Evolutionary conservation across 2,113 vertebrate genomes (phyloP), one percentile per base, ranked within the genome.

Genomic region (Hippocampus guttulatus): DNA sequence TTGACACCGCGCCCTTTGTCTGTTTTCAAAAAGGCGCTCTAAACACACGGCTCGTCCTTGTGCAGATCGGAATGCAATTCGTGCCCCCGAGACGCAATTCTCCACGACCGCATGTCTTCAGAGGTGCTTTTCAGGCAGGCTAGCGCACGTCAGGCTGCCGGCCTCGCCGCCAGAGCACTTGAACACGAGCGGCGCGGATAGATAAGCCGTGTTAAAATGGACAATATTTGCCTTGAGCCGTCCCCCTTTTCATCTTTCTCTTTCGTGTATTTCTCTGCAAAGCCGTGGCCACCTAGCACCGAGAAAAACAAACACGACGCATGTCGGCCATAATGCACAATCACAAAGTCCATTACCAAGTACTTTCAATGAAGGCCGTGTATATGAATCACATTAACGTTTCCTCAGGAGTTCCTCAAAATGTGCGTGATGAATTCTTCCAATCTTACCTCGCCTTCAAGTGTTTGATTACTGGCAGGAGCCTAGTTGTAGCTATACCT

Each of bases 81-180:
- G 65, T 80, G 81, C 84, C 87, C 86, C 64, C 23, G 14, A 79
- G 87, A 81, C 79, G 77, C 68, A 62, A 88, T 89, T 89, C 78
- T 88, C 82, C 84, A 84, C 3, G 79, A 80, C 73, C 67, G 75
- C 30, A 61, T 79, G 85, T 85, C 80, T 88, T 84, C 64, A 84
- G 79, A 86, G 83, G 83, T 77, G 69, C 75, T 70, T 73, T 71
- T 77, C 63, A 85, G 81, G 80, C 83, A 41, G 67, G 84, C 83
- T 76, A 10, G 67, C 79, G 71, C 85, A 88, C 43, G 87, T 85
- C 76, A 69, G 75, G 68, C 86, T 77, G 81, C 84, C 77, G 75
- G 68, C 62, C 76, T 33, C 69, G 0, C 60, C 47, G 70, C 71
- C 21, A 8, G 63, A 15, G 61, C 20, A 5, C 79, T 73, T 74